phyloP scores from a whole-genome alignment of 2,797 vertebrate genomes.

The Leptodactylus fallax region DNA sequence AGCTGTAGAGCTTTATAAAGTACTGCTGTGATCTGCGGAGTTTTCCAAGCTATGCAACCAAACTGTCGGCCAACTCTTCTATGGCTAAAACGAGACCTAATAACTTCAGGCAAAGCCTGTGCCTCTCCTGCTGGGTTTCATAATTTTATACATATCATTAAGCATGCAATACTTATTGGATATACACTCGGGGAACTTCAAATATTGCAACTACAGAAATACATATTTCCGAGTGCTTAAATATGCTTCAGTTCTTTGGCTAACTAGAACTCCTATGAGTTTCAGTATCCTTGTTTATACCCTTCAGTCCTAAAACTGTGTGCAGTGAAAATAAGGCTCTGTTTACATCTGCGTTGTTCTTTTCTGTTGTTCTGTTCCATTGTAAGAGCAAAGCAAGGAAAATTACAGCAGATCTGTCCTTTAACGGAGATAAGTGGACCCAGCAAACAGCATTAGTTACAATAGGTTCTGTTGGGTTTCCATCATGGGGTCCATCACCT shows the following conservation, averaged over 20 bases:
- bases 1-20: neutral
- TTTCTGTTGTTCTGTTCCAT: too few species aligned
- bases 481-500: too few species aligned
- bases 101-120: constrained; percentile 17
- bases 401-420: too few species aligned
- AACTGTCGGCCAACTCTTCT: neutral
- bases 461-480: too few species aligned
- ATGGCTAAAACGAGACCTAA: neutral
- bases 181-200: neutral
- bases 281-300: neutral
- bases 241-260: neutral
- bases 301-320: neutral
- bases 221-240: neutral
- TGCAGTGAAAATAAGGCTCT: too few species aligned
- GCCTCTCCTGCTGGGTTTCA: constrained; percentile 13
- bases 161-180: constrained; percentile 8
- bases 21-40: neutral
- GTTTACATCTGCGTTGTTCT: too few species aligned
- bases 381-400: too few species aligned
- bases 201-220: constrained; percentile 28
- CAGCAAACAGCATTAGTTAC: too few species aligned
- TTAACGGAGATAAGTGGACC: too few species aligned
- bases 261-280: neutral
- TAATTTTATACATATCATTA: constrained; percentile 20
- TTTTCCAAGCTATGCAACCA: constrained; percentile 14